Conservation (phyloP, 2,888 invertebrate species). For the Catonia carolina region DNA sequence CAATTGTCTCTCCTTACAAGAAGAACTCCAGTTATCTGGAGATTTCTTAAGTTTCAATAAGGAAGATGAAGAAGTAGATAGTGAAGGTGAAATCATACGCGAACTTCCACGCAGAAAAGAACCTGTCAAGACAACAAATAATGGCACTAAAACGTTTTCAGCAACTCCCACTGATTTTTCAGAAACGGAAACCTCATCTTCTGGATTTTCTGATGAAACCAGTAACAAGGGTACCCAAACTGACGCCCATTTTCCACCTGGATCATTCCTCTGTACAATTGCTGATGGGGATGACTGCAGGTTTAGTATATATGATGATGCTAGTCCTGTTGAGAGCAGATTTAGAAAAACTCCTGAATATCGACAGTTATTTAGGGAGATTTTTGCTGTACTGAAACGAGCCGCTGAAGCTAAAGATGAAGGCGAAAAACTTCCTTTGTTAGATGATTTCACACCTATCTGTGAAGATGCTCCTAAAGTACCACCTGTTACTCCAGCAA, state of each 20-base stretch:
- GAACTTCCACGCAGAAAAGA: slow-evolving; percentile 53
- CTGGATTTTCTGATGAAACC: slow-evolving; percentile 77
- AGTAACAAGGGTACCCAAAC: slow-evolving; percentile 79
- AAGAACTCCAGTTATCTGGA: slow-evolving; percentile 67
- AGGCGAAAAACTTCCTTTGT: slow-evolving; percentile 63
- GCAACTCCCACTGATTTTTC: slow-evolving; percentile 76
- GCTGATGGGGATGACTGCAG: slow-evolving; percentile 80
- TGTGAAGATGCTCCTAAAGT: slow-evolving; percentile 45
- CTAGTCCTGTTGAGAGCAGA: slow-evolving; percentile 64
- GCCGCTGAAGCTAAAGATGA: slow-evolving; percentile 78
- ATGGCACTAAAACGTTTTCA: slow-evolving; percentile 41
- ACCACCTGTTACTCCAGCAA: slow-evolving; percentile 62
- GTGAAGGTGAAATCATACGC: slow-evolving; percentile 25
- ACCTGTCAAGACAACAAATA: slow-evolving; percentile 47
- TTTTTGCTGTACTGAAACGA: slow-evolving; percentile 73
- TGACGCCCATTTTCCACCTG: slow-evolving; percentile 59
- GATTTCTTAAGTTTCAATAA: slow-evolving; percentile 57
- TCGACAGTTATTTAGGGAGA: slow-evolving; percentile 72
- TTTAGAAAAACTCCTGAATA: slow-evolving; percentile 79
- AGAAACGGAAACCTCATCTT: slow-evolving; percentile 78
- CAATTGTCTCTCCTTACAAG: slow-evolving; percentile 50
- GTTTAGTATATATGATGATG: slow-evolving; percentile 78
- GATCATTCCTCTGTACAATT: slow-evolving; percentile 77
- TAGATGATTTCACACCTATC: slow-evolving; percentile 50
- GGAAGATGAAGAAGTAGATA: slow-evolving; percentile 24